Evolutionary conservation across 2,113 vertebrate species (phyloP), one percentile per base, ranked within the genome.

Genomic region (Patagioenas fasciata): DNA sequence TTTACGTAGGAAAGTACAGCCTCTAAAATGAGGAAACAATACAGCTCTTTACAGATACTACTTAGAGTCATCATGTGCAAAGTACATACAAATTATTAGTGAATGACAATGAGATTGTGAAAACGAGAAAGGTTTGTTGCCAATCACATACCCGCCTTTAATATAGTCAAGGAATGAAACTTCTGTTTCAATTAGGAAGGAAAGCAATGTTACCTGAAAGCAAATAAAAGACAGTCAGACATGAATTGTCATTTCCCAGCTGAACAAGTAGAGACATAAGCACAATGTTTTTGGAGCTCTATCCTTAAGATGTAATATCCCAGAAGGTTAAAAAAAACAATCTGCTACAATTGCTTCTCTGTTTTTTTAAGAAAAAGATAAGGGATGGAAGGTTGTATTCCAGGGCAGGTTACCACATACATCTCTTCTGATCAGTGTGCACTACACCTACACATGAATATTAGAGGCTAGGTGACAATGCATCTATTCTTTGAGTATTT

Each of bases 111-210:
- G 54, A 95, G 70, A 91, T 5, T 54, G 44, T 92, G 66, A 93
- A 91, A 95, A 82, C 83, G 88, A 65, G 44, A 91, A 91, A 96
- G 34, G 38, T 71, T 92, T 94, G 88, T 57, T 93, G 67, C 60
- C 42, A 91, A 84, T 79, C 82, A 98, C 99, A 98, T 97, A 99
- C 99, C 99, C 99, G 98, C 99, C 99, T 98, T 99, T 99, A 97
- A 99, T 99, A 97, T 99, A 99, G 98, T 99, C 99, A 96, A 99
- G 98, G 97, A 99, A 99, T 96, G 99, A 99, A 98, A 99, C 99
- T 97, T 99, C 99, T 72, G 98, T 99, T 98, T 99, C 99, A 96
- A 99, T 98, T 79, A 99, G 98, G 97, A 99, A 99, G 60, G 99
- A 99, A 92, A 99, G 98, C 97, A 99, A 98, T 8, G 99, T 99